Base-by-base conservation (phyloP, 92 coral and sea anemone species). In the Micromussa lordhowensis region DNA sequence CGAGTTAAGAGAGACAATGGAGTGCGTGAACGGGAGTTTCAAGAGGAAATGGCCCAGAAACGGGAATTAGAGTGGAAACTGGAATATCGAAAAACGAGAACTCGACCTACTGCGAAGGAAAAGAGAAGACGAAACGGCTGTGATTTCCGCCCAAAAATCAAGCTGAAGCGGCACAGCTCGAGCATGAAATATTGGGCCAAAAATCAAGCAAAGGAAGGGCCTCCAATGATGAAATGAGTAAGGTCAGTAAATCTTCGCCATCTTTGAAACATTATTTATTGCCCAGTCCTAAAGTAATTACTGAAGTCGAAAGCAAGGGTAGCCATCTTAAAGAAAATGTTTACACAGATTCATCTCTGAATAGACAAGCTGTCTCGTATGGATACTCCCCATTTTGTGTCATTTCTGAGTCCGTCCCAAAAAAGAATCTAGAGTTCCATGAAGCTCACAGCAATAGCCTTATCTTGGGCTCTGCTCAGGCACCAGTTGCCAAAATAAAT, bases 141-240 rank as follows among this genome's bases (percentile, higher is more conserved):
- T 84, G 24, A 74, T 84, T 54, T 54, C 71, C 30, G 81, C 36
- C 68, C 82, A 74, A 57, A n/a, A 75, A 72, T 5, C 80, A 44
- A 84, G 80, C 80, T 6, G 70, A 84, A n/a, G 22, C n/a, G 38
- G 87, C 88, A 5, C 81, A 84, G 81, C 88, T 84, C 28, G 35
- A 85, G 59, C 69, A 74, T 28, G 57, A 54, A 74, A 85, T 85
- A 74, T n/a, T 83, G 28, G 79, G 44, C 6, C 78, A 83, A 36
- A 71, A 72, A 36, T 26, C 17, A 18, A 34, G 0, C 34, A 34
- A 35, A 75, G 79, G 82, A 85, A 53, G 75, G n/a, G 32, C 11
- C 29, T 26, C 13, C 1, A 71, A 72, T 21, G 22, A 84, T 18
- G 36, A 49, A 58, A 53, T 30, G 31, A 48, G 68, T 51, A 14